phyloP scores from a whole-genome alignment of 2,113 vertebrate species.

The Edolisoma coerulescens region DNA sequence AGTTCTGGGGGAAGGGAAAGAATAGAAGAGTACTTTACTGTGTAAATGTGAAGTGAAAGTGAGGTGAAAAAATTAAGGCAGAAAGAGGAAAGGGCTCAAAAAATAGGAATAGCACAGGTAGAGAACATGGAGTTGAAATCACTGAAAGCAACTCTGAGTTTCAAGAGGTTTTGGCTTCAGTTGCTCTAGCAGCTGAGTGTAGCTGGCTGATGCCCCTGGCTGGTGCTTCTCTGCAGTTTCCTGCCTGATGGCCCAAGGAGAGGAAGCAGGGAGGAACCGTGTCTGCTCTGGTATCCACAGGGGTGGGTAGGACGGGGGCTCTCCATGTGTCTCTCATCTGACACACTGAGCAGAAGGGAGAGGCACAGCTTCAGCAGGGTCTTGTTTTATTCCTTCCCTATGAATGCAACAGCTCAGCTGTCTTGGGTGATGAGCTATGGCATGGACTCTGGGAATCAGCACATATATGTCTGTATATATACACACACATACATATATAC shows the following conservation, averaged over 20 bases:
- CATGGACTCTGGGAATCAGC: neutral
- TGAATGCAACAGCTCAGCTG: neutral
- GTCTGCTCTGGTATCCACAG: neutral
- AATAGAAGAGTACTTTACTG: neutral
- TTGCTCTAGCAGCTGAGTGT: neutral
- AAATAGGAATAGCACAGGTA: neutral
- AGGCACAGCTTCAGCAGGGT: neutral
- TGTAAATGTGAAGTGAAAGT: neutral
- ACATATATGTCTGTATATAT: accelerated
- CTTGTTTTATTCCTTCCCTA: neutral
- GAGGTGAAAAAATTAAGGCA: neutral
- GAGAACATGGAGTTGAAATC: neutral
- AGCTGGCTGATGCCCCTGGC: neutral
- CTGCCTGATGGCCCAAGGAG: neutral
- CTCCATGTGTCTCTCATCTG: neutral
- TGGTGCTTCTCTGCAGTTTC: neutral
- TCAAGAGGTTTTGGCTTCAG: neutral
- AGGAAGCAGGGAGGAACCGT: neutral
- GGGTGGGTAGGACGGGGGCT: accelerated
- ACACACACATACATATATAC: too few species aligned
- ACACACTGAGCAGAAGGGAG: neutral
- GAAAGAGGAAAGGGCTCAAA: neutral
- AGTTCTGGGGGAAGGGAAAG: neutral
- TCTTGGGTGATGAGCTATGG: neutral
- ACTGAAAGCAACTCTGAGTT: neutral